Evolutionary conservation across 2,888 invertebrate species (phyloP).

Genomic region (Drosophila nr. perissopoda): DNA sequence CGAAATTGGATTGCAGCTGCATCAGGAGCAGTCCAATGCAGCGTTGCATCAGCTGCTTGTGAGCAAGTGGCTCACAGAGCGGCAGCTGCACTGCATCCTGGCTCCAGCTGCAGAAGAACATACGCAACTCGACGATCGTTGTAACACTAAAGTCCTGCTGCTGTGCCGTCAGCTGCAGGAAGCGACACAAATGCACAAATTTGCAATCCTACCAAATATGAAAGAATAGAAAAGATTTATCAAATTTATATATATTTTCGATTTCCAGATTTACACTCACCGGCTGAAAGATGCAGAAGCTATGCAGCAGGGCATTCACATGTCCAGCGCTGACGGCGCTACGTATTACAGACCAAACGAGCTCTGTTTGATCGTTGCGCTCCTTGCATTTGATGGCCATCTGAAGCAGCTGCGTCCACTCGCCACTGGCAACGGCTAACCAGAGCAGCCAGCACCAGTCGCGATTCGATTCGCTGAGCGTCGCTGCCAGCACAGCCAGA

Average conservation of each 20-base stretch:
- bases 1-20: slow-evolving; percentile 87
- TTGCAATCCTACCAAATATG: slow-evolving; percentile 87
- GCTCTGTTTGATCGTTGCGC: slow-evolving; percentile 58
- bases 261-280: slow-evolving; percentile 84
- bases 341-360: slow-evolving; percentile 77
- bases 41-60: slow-evolving; percentile 86
- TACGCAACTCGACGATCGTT: slow-evolving; percentile 84
- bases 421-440: slow-evolving; percentile 80
- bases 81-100: slow-evolving; percentile 81
- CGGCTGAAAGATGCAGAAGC: slow-evolving; percentile 90
- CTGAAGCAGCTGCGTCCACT: slow-evolving; percentile 70
- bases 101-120: slow-evolving; percentile 82
- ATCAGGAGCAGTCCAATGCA: slow-evolving; percentile 87
- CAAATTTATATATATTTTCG: neutral
- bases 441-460: slow-evolving; percentile 84
- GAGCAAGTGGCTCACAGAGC: slow-evolving; percentile 82
- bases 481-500: slow-evolving; percentile 82
- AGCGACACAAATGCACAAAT: slow-evolving; percentile 87
- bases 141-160: slow-evolving; percentile 86
- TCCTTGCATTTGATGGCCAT: slow-evolving; percentile 44
- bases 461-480: slow-evolving; percentile 66
- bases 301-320: slow-evolving; percentile 87
- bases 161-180: slow-evolving; percentile 86
- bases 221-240: neutral
- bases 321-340: slow-evolving; percentile 86